Conservation (phyloP, 2,797 vertebrate species). For the Microhierax caerulescens region DNA sequence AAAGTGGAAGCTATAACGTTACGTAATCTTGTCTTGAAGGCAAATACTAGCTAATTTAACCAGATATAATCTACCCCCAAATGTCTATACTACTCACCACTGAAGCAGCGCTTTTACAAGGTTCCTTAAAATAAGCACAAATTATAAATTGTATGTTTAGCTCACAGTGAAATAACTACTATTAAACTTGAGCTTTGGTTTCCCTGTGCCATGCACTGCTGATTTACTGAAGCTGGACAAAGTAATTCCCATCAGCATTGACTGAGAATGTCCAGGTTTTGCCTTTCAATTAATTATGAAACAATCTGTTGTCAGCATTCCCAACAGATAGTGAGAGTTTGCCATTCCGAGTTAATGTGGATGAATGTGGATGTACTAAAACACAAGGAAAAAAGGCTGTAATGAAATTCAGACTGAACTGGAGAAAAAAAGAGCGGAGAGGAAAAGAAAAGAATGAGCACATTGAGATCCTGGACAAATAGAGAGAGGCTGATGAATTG, state of each 20-base stretch:
- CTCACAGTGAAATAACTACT: background rate
- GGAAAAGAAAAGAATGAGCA: conserved; percentile 9
- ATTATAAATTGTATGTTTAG: background rate
- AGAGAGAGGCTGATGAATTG: conserved; percentile 23
- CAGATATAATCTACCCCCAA: conserved; percentile 14
- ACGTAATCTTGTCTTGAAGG: conserved; percentile 29
- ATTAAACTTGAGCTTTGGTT: background rate
- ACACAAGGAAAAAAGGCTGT: background rate
- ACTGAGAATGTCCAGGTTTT: conserved; percentile 59
- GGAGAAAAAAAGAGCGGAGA: background rate
- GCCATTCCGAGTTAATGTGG: conserved; percentile 24
- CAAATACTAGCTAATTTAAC: conserved; percentile 27
- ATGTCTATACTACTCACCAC: background rate
- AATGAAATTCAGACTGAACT: conserved; percentile 31
- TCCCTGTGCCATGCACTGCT: background rate
- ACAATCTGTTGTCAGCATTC: conserved; percentile 63
- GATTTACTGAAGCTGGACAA: conserved; percentile 23
- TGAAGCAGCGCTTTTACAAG: background rate
- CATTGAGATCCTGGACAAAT: background rate
- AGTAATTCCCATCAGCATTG: conserved; percentile 54
- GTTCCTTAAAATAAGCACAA: conserved; percentile 30
- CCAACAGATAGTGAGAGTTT: conserved; percentile 42
- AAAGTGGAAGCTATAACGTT: conserved; percentile 12
- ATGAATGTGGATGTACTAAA: conserved; percentile 20
- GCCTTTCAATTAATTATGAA: conserved; percentile 69